Evolutionary conservation across 2,113 vertebrate species (phyloP).

Genomic region (Anarhynchus alexandrinus): DNA sequence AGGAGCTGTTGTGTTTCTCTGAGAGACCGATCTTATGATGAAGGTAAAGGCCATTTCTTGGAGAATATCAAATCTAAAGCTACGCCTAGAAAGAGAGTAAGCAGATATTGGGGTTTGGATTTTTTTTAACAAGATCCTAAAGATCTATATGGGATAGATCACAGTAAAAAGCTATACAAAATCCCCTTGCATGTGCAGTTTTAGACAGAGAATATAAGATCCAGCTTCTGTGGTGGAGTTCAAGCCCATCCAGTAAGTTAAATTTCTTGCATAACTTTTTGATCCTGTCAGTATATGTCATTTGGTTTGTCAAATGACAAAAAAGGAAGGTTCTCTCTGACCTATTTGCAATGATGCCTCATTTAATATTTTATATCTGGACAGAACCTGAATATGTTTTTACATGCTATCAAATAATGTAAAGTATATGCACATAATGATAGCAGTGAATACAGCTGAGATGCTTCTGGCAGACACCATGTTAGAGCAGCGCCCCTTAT

Average conservation of each 20-base stretch:
- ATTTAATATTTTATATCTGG: not conserved
- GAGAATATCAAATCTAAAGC: not conserved
- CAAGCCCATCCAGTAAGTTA: not conserved
- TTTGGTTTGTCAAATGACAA: not conserved
- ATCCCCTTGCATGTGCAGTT: not conserved
- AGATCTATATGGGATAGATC: not conserved
- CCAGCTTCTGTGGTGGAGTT: not conserved
- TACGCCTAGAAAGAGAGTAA: not conserved
- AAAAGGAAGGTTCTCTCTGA: not conserved
- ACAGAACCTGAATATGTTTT: not conserved
- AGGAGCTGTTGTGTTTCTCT: not conserved
- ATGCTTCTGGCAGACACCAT: not conserved
- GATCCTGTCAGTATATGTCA: not conserved
- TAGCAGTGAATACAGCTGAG: not conserved
- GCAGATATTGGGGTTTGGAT: not conserved
- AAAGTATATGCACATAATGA: constrained; percentile 24
- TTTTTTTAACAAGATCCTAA: not conserved
- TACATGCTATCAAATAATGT: constrained; percentile 16
- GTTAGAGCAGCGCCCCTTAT: not conserved
- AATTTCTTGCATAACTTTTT: not conserved
- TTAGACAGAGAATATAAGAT: not conserved
- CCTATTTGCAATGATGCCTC: not conserved
- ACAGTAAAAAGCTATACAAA: not conserved
- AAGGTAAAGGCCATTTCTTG: not conserved
- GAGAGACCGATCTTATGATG: not conserved